phyloP scores from a whole-genome alignment of 2,113 vertebrate species.

The Gambusia holbrooki region DNA sequence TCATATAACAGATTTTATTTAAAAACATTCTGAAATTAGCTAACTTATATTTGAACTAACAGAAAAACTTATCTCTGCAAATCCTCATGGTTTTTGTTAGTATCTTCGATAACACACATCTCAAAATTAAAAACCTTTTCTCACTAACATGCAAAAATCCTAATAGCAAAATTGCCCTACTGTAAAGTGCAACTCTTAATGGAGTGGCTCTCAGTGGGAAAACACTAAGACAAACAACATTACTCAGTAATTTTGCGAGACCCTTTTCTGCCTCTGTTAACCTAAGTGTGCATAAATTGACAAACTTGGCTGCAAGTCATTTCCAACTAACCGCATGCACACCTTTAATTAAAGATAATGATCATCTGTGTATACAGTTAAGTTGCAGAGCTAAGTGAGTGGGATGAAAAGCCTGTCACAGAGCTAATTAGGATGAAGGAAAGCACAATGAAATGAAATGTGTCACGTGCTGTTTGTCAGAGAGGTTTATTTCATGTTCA shows the following conservation, averaged over 20 bases:
- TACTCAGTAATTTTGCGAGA: slow-evolving; percentile 8
- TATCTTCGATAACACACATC: slow-evolving; percentile 79
- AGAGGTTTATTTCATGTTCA: slow-evolving; percentile 13
- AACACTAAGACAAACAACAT: slow-evolving; percentile 9
- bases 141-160: slow-evolving; percentile 10
- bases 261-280: slow-evolving; percentile 9
- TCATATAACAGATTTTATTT: background rate
- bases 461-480: slow-evolving; percentile 4
- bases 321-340: slow-evolving; percentile 16
- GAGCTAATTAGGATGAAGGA: slow-evolving; percentile 38
- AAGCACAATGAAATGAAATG: slow-evolving; percentile 12
- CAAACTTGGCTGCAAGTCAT: background rate
- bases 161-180: background rate
- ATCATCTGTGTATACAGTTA: slow-evolving; percentile 3
- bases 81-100: slow-evolving; percentile 34
- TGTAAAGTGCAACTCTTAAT: slow-evolving; percentile 19
- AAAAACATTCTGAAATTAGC: too few relatives aligned
- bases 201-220: background rate
- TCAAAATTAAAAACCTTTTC: slow-evolving; percentile 58
- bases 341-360: slow-evolving; percentile 26
- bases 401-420: slow-evolving; percentile 7
- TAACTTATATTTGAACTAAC: background rate
- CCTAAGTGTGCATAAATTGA: background rate
- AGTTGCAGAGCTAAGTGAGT: slow-evolving; percentile 14
- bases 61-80: slow-evolving; percentile 28